phyloP scores from a whole-genome alignment of 2,888 invertebrate genomes.

The Cyaniris semiargus region DNA sequence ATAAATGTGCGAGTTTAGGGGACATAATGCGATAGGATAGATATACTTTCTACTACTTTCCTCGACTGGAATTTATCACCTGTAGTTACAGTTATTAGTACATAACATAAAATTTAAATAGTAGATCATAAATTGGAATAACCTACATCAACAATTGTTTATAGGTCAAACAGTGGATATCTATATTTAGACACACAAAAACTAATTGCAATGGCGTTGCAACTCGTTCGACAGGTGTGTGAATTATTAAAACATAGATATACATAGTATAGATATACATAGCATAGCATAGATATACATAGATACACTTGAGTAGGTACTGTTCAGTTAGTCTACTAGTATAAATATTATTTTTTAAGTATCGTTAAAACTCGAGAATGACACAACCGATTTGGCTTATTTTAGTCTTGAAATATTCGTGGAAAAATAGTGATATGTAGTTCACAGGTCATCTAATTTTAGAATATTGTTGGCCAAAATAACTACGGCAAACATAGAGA shows the following conservation, averaged over 20 bases:
- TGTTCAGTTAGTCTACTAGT: too few relatives aligned
- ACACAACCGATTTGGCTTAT: too few relatives aligned
- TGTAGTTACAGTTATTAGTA: not conserved
- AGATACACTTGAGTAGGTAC: not conserved
- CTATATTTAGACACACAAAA: conserved; percentile 19
- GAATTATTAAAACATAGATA: not conserved
- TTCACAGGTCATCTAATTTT: not conserved
- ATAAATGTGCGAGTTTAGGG: too few relatives aligned
- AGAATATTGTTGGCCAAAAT: not conserved
- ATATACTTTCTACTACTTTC: too few relatives aligned
- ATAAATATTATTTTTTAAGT: too few relatives aligned
- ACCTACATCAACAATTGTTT: conserved; percentile 3
- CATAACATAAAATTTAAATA: not conserved
- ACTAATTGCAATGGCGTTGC: not conserved
- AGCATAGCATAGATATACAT: too few relatives aligned
- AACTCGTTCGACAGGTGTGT: not conserved
- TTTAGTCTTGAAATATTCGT: too few relatives aligned
- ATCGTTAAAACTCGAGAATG: too few relatives aligned
- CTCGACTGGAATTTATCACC: not conserved
- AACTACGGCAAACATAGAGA: not conserved
- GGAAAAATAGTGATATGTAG: too few relatives aligned
- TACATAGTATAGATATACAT: too few relatives aligned
- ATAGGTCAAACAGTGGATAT: not conserved
- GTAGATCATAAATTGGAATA: not conserved
- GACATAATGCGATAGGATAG: too few relatives aligned